phyloP scores from a whole-genome alignment of 2,797 vertebrate genomes.

The Rhabdomys pumilio region DNA sequence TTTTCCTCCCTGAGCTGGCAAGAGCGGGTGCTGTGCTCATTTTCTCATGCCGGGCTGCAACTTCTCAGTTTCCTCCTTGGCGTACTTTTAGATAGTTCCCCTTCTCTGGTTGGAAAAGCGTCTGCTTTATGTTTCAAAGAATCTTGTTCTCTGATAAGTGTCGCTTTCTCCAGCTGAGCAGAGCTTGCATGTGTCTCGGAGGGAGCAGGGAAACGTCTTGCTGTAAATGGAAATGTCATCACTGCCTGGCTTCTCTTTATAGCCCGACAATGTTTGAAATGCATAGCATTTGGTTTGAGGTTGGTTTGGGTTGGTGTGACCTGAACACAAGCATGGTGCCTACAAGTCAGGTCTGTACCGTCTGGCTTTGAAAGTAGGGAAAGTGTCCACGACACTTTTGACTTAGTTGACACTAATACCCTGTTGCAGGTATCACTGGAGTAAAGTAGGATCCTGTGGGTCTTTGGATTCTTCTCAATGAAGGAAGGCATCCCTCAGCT shows the following conservation, averaged over 20 bases:
- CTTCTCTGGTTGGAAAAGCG: neutral
- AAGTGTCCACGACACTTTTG: neutral
- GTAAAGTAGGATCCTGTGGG: neutral
- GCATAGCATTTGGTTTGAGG: neutral
- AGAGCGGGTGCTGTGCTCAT: neutral
- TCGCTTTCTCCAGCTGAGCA: neutral
- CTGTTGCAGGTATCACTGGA: neutral
- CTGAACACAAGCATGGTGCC: neutral
- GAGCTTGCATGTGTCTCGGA: neutral
- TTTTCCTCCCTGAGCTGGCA: neutral
- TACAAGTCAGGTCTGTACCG: neutral
- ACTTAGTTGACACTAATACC: neutral
- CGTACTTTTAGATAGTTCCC: conserved; percentile 16
- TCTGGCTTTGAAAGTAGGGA: neutral
- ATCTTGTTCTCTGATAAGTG: neutral
- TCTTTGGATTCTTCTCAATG: conserved; percentile 12
- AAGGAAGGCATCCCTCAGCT: neutral
- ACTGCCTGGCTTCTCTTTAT: conserved; percentile 31
- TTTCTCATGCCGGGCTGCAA: neutral
- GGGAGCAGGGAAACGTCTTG: neutral
- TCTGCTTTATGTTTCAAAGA: conserved; percentile 5
- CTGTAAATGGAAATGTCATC: neutral
- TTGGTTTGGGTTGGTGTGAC: neutral
- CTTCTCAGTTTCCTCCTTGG: neutral
- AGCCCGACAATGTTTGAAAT: neutral